phyloP scores from a whole-genome alignment of 2,113 vertebrate genomes.

The Periophthalmus modestus region DNA sequence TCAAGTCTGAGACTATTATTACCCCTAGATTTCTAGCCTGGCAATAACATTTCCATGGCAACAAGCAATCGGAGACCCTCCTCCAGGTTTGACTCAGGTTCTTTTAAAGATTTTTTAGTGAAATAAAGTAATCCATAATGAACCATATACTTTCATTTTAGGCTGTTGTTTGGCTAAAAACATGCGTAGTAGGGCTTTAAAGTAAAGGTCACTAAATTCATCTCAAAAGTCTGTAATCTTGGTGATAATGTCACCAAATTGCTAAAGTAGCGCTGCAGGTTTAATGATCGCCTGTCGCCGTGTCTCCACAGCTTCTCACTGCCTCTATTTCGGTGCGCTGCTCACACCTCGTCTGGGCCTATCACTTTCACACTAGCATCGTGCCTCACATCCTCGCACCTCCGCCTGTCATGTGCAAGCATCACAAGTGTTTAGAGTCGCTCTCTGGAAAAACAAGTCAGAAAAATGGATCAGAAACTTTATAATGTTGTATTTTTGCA shows the following conservation, averaged over 20 bases:
- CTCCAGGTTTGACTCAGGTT: too few relatives aligned
- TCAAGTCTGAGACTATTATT: too few relatives aligned
- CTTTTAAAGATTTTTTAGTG: too few relatives aligned
- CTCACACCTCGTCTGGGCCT: constrained; percentile 45
- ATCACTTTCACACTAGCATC: constrained; percentile 28
- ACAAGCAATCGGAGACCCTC: too few relatives aligned
- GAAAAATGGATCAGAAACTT: not conserved
- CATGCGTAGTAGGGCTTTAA: too few relatives aligned
- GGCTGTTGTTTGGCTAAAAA: too few relatives aligned
- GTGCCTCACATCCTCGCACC: constrained; percentile 36
- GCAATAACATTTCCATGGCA: too few relatives aligned
- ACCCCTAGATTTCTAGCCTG: too few relatives aligned
- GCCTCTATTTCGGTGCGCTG: constrained; percentile 55
- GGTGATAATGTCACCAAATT: not conserved
- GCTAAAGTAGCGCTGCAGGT: not conserved
- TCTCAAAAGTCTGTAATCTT: not conserved
- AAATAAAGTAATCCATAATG: too few relatives aligned
- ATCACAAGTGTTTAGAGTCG: constrained; percentile 12
- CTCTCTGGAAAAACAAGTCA: not conserved
- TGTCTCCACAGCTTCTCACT: constrained; percentile 25
- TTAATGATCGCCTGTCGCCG: not conserved
- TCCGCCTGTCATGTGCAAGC: constrained; percentile 27
- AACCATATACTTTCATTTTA: too few relatives aligned
- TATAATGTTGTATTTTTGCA: not conserved
- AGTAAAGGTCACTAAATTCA: too few relatives aligned